phyloP scores from a whole-genome alignment of 1,140 invertebrate species.

The Calephelis virginiensis region DNA sequence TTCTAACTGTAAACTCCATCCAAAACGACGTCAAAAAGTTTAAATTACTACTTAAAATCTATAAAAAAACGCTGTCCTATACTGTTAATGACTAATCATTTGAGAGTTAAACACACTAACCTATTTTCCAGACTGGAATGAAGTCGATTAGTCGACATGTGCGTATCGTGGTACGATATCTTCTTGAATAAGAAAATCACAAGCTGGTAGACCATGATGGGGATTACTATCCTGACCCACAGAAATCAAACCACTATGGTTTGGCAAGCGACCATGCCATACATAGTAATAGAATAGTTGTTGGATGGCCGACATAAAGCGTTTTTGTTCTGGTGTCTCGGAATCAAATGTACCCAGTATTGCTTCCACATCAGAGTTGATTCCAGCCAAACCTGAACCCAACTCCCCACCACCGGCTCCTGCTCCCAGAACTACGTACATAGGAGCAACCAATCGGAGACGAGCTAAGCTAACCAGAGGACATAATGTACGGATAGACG shows the following conservation, averaged over 20 bases:
- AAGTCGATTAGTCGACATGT: conserved; percentile 57
- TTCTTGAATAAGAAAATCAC: conserved; percentile 86
- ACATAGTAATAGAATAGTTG: conserved; percentile 90
- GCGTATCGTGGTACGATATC: conserved; percentile 86
- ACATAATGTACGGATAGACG: conserved; percentile 88
- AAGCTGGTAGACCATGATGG: conserved; percentile 82
- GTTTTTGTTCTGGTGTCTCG: conserved; percentile 83
- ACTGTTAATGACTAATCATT: conserved; percentile 13
- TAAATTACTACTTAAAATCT: conserved; percentile 9
- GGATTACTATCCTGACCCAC: conserved; percentile 84
- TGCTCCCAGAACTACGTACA: conserved; percentile 84
- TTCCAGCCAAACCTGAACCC: conserved; percentile 43
- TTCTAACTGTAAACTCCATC: conserved; percentile 2
- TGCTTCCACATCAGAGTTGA: conserved; percentile 80
- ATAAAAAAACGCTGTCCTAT: conserved; percentile 2
- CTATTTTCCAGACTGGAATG: not conserved
- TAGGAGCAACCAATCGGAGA: conserved; percentile 80
- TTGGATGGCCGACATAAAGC: conserved; percentile 88
- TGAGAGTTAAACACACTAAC: conserved; percentile 4
- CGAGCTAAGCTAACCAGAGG: conserved; percentile 84
- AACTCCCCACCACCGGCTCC: conserved; percentile 45
- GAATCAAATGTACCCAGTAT: conserved; percentile 88
- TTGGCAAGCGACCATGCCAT: conserved; percentile 83
- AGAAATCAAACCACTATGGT: conserved; percentile 80
- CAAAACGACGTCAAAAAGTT: conserved; percentile 7